Evolutionary conservation across 2,113 vertebrate species (phyloP).

Genomic region (Ammodytes marinus): DNA sequence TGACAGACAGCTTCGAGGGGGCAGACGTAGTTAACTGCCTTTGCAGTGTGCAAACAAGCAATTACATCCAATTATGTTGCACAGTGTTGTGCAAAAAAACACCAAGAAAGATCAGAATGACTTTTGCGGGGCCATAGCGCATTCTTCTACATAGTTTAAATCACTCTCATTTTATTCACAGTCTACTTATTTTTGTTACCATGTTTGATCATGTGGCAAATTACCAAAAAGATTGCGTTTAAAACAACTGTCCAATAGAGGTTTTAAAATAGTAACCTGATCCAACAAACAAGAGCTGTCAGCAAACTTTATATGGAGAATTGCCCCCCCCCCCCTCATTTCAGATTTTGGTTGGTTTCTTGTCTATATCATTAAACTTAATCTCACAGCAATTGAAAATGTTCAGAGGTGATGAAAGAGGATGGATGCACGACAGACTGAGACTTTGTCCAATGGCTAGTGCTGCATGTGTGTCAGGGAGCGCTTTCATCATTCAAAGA

Average conservation of each 20-base stretch:
- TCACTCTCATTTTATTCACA: not conserved
- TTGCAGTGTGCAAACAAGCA: constrained; percentile 56
- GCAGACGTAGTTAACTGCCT: constrained; percentile 25
- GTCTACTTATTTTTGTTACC: constrained; percentile 9
- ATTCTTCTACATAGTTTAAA: not conserved
- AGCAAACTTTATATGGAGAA: no score
- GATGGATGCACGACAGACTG: not conserved
- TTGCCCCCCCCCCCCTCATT: no score
- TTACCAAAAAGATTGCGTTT: not conserved
- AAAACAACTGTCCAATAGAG: not conserved
- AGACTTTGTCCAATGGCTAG: not conserved
- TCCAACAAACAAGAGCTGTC: constrained; percentile 2
- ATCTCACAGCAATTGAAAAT: not conserved
- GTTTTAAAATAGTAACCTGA: constrained; percentile 23
- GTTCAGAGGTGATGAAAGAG: not conserved
- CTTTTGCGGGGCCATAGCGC: not conserved
- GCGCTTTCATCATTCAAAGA: not conserved
- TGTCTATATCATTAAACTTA: not conserved
- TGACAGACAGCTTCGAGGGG: constrained; percentile 46
- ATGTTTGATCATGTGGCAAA: constrained; percentile 22
- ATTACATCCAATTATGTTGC: constrained; percentile 54
- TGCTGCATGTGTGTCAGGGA: not conserved
- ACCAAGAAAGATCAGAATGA: constrained; percentile 23
- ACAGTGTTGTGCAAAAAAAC: constrained; percentile 23
- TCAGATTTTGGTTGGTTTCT: not conserved